These are phyloP conservation scores for Abramis brama DNA, from an alignment of 2,113 vertebrate species.

Conservation along the genomic window DNA sequence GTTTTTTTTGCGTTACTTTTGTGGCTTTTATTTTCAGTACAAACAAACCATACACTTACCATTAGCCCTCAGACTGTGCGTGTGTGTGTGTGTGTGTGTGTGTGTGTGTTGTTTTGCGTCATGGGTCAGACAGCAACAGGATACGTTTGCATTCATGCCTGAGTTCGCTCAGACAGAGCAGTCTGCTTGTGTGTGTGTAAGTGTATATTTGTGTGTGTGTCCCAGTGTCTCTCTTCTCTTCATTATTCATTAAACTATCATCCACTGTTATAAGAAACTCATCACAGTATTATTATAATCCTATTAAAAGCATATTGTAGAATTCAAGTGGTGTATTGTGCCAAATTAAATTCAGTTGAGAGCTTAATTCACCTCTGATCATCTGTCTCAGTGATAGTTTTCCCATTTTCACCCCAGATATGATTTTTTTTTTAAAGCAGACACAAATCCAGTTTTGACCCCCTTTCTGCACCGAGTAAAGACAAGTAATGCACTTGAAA, in stretches of 20 bases:
- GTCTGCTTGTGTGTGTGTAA: background rate
- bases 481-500: too few relatives aligned
- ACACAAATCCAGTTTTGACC: too few relatives aligned
- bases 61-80: background rate
- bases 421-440: background rate
- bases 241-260: background rate
- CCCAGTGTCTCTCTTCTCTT: background rate
- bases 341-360: background rate
- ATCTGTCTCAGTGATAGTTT: background rate
- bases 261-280: slow-evolving; percentile 3
- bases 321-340: background rate
- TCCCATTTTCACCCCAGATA: background rate
- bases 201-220: slow-evolving; percentile 4
- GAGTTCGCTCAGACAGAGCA: slow-evolving; percentile 26
- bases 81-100: background rate
- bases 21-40: background rate
- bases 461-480: too few relatives aligned
- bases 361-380: background rate
- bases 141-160: slow-evolving; percentile 9
- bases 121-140: slow-evolving; percentile 19
- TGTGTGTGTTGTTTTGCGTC: slow-evolving; percentile 4
- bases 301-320: background rate
- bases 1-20: background rate
- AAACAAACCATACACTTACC: background rate
- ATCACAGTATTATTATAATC: background rate